phyloP scores from a whole-genome alignment of 1,140 invertebrate species.

The Propsilocerus akamusi region DNA sequence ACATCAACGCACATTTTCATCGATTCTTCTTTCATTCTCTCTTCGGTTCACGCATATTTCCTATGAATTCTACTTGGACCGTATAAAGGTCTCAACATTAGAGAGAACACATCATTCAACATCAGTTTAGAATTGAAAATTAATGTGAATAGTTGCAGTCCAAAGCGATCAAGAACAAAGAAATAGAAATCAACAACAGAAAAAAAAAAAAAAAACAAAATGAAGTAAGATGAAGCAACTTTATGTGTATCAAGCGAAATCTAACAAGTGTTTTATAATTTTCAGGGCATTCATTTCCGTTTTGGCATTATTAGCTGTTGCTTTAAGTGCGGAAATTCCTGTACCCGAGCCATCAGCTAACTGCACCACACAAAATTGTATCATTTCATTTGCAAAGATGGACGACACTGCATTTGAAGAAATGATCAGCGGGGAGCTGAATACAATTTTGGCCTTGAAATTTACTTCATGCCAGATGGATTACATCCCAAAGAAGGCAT shows the following conservation, averaged over 20 bases:
- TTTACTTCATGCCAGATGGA: not conserved
- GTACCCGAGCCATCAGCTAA: not conserved
- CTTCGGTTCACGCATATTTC: too few species aligned
- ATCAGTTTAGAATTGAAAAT: too few species aligned
- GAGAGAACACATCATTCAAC: too few species aligned
- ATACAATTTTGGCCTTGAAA: conserved; percentile 1
- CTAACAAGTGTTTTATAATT: not conserved
- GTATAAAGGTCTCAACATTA: too few species aligned
- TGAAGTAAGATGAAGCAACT: not conserved
- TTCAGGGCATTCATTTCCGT: not conserved
- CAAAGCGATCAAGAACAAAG: too few species aligned
- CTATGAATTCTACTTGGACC: too few species aligned
- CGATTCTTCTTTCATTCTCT: too few species aligned
- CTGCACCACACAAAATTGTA: not conserved
- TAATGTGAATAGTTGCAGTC: too few species aligned
- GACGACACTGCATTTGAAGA: not conserved
- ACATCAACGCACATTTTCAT: too few species aligned
- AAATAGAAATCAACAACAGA: too few species aligned
- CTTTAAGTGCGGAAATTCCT: not conserved
- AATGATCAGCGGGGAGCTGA: not conserved
- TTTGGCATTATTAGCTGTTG: not conserved
- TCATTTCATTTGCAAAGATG: conserved; percentile 1
- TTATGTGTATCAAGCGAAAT: not conserved
- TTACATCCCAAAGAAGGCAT: not conserved
- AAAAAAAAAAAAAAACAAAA: too few species aligned